Evolutionary conservation across 2,113 vertebrate genomes (phyloP), one percentile per base, ranked within the genome.

Genomic region (Chionodraco myersi): DNA sequence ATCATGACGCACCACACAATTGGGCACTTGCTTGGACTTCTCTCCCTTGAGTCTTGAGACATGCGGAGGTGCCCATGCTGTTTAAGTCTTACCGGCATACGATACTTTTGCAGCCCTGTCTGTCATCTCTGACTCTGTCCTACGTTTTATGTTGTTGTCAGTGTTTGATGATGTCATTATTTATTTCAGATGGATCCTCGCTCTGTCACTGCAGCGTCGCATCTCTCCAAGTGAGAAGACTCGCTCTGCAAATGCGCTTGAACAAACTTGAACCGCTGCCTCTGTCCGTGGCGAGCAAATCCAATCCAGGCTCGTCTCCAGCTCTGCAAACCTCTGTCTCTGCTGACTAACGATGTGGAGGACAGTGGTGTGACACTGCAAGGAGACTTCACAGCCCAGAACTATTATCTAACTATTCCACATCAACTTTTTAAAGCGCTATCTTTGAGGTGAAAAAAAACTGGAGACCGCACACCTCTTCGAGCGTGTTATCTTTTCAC

Each of bases 111-210:
- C 36, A 9, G 60, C 13, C 49, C n/a, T n/a, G 56, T 45, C 44
- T 64, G 63, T 66, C 72, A 49, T 67, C 56, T 36, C 47, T 58
- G 69, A 63, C 52, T 36, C 47, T 58, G 69, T 56, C 58, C 64
- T 48, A 30, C 44, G 49, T 52, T 67, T 75, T 76, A 18, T 69
- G 74, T 63, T 70, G 72, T 45, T 77, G 70, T 64, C 79, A 64
- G 73, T 44, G 44, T 72, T 61, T 80, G 90, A 81, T 92, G 91
- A 93, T 90, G 92, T 92, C 80, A 92, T 88, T 83, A 58, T 86
- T 84, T 77, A 48, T 78, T 69, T 76, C 67, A 63, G 84, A 75
- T 80, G 61, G 78, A 84, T 73, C 62, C n/a, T 66, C 52, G 64
- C 77, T 66, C 60, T 14, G 57, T 68, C 26, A 45, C 75, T 75